Percentiles rank a stretch among this genome's conserved stretches.
These are phyloP conservation scores for Gambusia yucatana DNA, from an alignment of 2,797 vertebrate genomes.

Conservation along the genomic window DNA sequence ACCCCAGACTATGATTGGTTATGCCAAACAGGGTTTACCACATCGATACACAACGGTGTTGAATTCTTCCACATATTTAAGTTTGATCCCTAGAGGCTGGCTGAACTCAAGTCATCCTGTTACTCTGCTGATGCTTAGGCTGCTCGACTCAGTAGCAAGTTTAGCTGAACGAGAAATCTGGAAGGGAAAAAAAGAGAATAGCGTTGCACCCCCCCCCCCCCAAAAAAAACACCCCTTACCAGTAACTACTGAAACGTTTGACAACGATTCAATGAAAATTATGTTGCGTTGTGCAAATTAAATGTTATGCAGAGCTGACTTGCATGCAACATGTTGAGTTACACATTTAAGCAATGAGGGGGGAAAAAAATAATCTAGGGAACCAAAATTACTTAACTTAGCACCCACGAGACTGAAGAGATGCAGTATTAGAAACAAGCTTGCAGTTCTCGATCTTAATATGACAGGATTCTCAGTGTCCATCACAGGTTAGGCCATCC, in stretches of 20 bases:
- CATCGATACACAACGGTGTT: slow-evolving; percentile 35
- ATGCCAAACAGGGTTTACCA: slow-evolving; percentile 40
- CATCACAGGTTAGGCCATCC: slow-evolving; percentile 82
- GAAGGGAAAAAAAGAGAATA: slow-evolving; percentile 78
- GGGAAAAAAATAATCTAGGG: slow-evolving; percentile 66
- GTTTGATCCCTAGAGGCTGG: slow-evolving; percentile 54
- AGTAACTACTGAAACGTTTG: slow-evolving; percentile 64
- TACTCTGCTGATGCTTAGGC: slow-evolving; percentile 58
- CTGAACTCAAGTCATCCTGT: slow-evolving; percentile 63
- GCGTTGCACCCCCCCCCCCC: slow-evolving; percentile 59
- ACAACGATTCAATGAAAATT: slow-evolving; percentile 62
- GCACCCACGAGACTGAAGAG: slow-evolving; percentile 82
- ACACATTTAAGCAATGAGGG: slow-evolving; percentile 77
- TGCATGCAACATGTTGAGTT: slow-evolving; percentile 80
- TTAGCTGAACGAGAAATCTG: slow-evolving; percentile 76
- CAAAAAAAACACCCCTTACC: slow-evolving; percentile 34
- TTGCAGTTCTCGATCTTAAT: slow-evolving; percentile 82
- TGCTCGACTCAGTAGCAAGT: slow-evolving; percentile 60
- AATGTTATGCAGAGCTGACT: slow-evolving; percentile 79
- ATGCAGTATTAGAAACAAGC: slow-evolving; percentile 84
- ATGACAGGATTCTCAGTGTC: slow-evolving; percentile 82
- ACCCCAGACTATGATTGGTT: slow-evolving; percentile 14
- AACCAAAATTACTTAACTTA: slow-evolving; percentile 84
- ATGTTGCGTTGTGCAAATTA: slow-evolving; percentile 57
- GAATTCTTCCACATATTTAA: slow-evolving; percentile 46